Conservation (phyloP, 2,113 vertebrate genomes). For the Trogon surrucura region DNA sequence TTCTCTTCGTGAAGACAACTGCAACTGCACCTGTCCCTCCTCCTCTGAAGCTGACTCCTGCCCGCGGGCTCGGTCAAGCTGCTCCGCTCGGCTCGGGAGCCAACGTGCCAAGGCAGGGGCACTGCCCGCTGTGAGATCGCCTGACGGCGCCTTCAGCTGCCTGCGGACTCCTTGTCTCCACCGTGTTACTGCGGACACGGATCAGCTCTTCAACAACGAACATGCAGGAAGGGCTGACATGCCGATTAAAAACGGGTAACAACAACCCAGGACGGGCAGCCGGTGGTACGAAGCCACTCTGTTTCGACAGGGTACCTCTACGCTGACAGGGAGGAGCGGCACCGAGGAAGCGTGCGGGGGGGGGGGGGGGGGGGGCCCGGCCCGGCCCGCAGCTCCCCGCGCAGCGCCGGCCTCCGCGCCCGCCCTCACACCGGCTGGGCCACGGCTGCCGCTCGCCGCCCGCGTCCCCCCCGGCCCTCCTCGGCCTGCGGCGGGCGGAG, state of each 20-base stretch:
- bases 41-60: accelerated
- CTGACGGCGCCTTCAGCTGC: background rate
- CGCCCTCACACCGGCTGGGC: no score
- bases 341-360: no score
- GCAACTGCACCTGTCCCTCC: background rate
- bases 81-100: no score
- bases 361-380: no score
- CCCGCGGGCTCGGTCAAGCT: background rate
- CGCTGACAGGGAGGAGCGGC: no score
- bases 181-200: accelerated
- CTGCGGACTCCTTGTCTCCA: background rate
- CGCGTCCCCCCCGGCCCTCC: no score
- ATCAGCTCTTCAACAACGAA: background rate
- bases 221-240: accelerated
- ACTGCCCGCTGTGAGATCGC: no score
- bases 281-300: accelerated
- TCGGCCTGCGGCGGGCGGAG: no score
- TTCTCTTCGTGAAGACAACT: background rate
- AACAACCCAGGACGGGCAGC: accelerated
- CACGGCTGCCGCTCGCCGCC: no score
- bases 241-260: accelerated
- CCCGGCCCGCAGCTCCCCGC: no score
- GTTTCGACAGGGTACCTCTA: accelerated
- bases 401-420: no score
- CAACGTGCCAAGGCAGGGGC: no score